phyloP scores from a whole-genome alignment of 2,113 vertebrate species.

The Syrrhaptes paradoxus region DNA sequence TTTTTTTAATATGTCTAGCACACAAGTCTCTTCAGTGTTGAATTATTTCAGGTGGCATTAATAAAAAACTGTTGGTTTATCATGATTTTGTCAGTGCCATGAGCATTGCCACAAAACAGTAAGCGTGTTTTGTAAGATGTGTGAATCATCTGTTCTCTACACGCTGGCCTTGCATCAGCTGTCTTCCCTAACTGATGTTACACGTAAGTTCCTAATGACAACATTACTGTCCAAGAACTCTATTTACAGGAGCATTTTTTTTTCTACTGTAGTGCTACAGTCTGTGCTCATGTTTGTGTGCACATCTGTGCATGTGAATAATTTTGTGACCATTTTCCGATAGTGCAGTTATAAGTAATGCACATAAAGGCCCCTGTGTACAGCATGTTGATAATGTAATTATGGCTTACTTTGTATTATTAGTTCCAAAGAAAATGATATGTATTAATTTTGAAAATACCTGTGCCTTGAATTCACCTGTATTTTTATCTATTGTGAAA shows the following conservation, averaged over 20 bases:
- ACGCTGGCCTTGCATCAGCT: neutral
- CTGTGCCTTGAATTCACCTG: slow-evolving; percentile 50
- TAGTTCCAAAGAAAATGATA: slow-evolving; percentile 71
- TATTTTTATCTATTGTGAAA: neutral
- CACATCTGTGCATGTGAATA: slow-evolving; percentile 38
- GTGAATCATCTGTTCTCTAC: neutral
- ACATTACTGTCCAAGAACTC: neutral
- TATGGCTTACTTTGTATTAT: slow-evolving; percentile 48
- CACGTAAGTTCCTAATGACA: neutral
- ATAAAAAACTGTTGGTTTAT: neutral
- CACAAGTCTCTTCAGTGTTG: neutral
- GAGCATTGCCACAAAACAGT: neutral
- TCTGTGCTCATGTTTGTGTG: neutral
- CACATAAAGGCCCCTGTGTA: neutral
- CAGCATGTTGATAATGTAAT: slow-evolving; percentile 23
- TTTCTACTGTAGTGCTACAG: slow-evolving; percentile 8
- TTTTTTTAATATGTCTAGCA: neutral
- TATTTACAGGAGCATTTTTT: neutral
- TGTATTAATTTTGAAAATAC: slow-evolving; percentile 40
- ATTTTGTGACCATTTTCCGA: slow-evolving; percentile 25
- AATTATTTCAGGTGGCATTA: slow-evolving; percentile 18
- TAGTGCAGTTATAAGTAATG: slow-evolving; percentile 24
- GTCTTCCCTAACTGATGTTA: neutral
- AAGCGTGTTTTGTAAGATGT: neutral
- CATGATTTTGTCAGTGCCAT: neutral